Conservation (phyloP, 2,888 invertebrate species). For the Autographa gamma region DNA sequence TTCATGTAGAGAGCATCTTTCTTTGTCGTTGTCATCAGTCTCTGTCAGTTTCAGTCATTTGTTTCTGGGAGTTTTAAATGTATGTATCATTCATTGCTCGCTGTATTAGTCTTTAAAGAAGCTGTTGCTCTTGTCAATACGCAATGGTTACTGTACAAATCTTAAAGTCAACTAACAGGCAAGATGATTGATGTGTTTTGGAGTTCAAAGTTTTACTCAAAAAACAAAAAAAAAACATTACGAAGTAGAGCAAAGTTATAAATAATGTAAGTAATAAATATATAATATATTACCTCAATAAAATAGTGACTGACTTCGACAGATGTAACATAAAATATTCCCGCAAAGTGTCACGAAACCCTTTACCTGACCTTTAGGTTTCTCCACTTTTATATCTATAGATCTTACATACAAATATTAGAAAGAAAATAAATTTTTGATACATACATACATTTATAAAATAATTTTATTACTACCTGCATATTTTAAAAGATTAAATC, state of each 20-base stretch:
- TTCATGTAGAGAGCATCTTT: background rate
- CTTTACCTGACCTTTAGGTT: background rate
- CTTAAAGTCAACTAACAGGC: background rate
- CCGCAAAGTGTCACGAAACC: conserved; percentile 4
- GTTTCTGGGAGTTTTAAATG: background rate
- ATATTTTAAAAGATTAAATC: too few species aligned
- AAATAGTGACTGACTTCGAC: background rate
- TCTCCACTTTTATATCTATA: background rate
- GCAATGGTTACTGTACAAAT: background rate
- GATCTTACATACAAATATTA: background rate
- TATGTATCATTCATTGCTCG: background rate
- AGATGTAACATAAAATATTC: conserved; percentile 1
- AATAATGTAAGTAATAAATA: background rate
- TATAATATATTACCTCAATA: background rate
- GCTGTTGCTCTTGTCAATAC: background rate
- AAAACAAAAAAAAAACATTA: too few species aligned
- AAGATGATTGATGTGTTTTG: too few species aligned
- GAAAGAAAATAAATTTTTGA: background rate
- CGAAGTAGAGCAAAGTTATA: background rate
- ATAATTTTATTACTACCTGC: too few species aligned
- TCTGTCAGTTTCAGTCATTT: too few species aligned
- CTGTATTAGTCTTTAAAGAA: background rate
- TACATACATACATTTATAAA: too few species aligned
- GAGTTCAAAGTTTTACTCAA: too few species aligned
- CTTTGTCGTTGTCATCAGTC: too few species aligned